Evolutionary conservation across 2,797 vertebrate genomes (phyloP).

Genomic region (Bradypus variegatus): DNA sequence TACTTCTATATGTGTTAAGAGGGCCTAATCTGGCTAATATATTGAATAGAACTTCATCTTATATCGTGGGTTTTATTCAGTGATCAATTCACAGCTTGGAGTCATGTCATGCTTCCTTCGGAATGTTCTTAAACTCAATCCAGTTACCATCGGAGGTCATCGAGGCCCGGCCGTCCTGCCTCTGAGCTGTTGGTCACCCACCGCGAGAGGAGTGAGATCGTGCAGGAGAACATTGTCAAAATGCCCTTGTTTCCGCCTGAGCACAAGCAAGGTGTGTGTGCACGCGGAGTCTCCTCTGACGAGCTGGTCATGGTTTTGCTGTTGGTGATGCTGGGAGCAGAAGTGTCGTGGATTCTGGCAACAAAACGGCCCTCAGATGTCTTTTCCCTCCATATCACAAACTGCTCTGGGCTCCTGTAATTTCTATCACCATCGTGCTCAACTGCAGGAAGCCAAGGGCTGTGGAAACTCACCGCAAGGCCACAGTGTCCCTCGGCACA

Average conservation of each 20-base stretch:
- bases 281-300: background rate
- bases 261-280: background rate
- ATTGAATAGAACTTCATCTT: slow-evolving; percentile 48
- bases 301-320: background rate
- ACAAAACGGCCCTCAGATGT: background rate
- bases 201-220: background rate
- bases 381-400: background rate
- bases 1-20: slow-evolving; percentile 15
- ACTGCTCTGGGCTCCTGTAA: background rate
- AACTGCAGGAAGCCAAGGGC: background rate
- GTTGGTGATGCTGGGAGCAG: background rate
- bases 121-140: slow-evolving; percentile 21
- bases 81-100: slow-evolving; percentile 30
- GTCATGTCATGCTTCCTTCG: slow-evolving; percentile 24
- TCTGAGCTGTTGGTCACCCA: slow-evolving; percentile 24
- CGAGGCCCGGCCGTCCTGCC: background rate
- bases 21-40: slow-evolving; percentile 42
- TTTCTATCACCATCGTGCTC: background rate
- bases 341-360: background rate
- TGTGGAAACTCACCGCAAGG: background rate
- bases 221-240: background rate
- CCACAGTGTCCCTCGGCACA: background rate
- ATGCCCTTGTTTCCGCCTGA: background rate
- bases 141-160: slow-evolving; percentile 28
- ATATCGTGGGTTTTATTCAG: slow-evolving; percentile 36